Conservation (phyloP, 2,888 invertebrate genomes). For the Pseudococcus jackbeardsleyi region DNA sequence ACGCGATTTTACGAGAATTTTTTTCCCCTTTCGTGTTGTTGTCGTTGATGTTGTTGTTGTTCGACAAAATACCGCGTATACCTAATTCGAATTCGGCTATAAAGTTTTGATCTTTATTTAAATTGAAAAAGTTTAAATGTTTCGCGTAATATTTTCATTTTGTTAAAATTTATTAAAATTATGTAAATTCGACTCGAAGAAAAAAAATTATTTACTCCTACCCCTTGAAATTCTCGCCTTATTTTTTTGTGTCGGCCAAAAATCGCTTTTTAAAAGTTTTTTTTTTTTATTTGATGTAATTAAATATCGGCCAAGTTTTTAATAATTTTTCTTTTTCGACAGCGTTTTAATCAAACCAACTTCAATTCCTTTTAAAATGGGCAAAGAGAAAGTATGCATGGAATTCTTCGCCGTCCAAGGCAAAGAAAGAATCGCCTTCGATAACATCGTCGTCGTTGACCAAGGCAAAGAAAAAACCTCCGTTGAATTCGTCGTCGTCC, state of each 20-base stretch:
- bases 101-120: conserved; percentile 48
- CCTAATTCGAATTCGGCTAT: conserved; percentile 1
- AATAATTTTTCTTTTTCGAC: background rate
- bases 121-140: conserved; percentile 51
- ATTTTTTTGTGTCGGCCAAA: background rate
- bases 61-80: conserved; percentile 11
- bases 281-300: background rate
- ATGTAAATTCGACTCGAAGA: conserved; percentile 18
- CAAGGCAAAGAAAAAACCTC: conserved; percentile 51
- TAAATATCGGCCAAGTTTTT: background rate
- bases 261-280: conserved; percentile 15
- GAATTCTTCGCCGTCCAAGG: conserved; percentile 52
- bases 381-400: conserved; percentile 50
- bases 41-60: too few relatives aligned
- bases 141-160: conserved; percentile 48
- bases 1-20: conserved; percentile 10
- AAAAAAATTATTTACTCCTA: background rate
- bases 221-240: background rate
- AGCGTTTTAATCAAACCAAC: conserved; percentile 38
- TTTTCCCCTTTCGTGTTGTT: background rate
- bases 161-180: conserved; percentile 48
- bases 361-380: conserved; percentile 16
- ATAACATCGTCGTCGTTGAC: conserved; percentile 46
- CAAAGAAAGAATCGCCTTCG: conserved; percentile 52
- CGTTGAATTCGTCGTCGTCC: conserved; percentile 37